These are phyloP conservation scores for Papilio polytes DNA, from an alignment of 1,140 invertebrate genomes.

Conservation along the genomic window DNA sequence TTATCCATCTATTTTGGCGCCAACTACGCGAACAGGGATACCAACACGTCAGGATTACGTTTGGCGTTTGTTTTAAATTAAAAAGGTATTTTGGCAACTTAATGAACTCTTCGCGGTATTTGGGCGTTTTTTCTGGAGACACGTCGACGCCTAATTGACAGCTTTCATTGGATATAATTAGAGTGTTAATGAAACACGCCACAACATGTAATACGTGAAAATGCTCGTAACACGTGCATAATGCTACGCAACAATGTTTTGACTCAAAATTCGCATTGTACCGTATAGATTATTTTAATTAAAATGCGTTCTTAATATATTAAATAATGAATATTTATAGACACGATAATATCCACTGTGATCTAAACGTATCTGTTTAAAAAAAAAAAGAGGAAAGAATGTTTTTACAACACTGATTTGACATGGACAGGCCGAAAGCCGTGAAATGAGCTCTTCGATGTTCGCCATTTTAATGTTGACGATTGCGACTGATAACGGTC, in stretches of 20 bases:
- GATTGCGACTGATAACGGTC: too few species aligned
- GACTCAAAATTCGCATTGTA: background rate
- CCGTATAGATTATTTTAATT: too few species aligned
- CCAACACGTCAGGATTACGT: conserved; percentile 33
- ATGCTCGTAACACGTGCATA: background rate
- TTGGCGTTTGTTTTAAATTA: conserved; percentile 31
- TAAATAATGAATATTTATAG: too few species aligned
- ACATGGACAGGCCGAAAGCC: too few species aligned
- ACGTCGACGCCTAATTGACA: conserved; percentile 22
- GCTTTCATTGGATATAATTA: conserved; percentile 32
- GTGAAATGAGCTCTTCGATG: too few species aligned
- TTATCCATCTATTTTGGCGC: conserved; percentile 55
- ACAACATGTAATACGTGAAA: background rate
- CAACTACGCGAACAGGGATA: conserved; percentile 41
- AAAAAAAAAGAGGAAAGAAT: too few species aligned
- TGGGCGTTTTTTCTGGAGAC: conserved; percentile 30
- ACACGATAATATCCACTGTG: background rate
- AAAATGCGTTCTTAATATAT: too few species aligned
- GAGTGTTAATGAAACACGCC: conserved; percentile 23
- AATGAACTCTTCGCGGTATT: conserved; percentile 26
- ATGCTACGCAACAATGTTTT: background rate
- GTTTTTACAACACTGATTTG: too few species aligned
- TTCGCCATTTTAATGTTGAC: too few species aligned
- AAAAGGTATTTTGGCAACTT: conserved; percentile 51
- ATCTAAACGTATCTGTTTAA: background rate